These are phyloP conservation scores for Xiphophorus hellerii DNA, from an alignment of 2,113 vertebrate species.

Conservation along the genomic window DNA sequence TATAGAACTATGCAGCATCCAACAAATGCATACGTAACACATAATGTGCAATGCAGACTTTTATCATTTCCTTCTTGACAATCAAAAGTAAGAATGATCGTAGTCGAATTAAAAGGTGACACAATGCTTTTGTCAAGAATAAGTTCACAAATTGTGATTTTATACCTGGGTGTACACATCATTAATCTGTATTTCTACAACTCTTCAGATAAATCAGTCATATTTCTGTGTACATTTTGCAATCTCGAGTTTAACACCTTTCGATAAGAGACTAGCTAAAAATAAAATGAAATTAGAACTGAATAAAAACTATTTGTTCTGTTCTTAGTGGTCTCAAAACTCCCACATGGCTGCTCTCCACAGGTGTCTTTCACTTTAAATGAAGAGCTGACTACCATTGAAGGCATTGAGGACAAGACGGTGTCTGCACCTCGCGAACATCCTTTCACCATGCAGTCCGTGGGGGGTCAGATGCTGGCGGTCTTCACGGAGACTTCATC, in stretches of 20 bases:
- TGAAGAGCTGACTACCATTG: slow-evolving; percentile 92
- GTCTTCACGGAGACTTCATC: slow-evolving; percentile 93
- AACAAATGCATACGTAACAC: neutral
- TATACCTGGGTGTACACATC: neutral
- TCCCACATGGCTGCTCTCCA: neutral
- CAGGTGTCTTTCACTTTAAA: slow-evolving; percentile 98
- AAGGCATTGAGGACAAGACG: slow-evolving; percentile 87
- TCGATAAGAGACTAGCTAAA: neutral
- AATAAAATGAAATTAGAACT: neutral
- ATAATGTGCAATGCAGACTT: neutral
- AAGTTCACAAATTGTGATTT: neutral
- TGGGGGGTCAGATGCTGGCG: slow-evolving; percentile 93
- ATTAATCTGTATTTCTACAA: neutral
- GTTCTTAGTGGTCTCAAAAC: neutral
- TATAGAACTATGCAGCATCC: neutral
- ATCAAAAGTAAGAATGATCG: neutral
- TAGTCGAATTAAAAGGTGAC: neutral
- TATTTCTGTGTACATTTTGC: neutral
- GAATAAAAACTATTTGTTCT: neutral
- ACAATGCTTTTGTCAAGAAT: neutral
- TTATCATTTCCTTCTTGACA: neutral
- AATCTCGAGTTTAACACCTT: no score
- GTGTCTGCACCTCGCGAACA: slow-evolving; percentile 93
- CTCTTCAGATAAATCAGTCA: neutral
- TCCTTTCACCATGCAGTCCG: slow-evolving; percentile 94